Evolutionary conservation across 2,888 invertebrate genomes (phyloP), one percentile per base, ranked within the genome.

Genomic region (Entomobrya proxima): DNA sequence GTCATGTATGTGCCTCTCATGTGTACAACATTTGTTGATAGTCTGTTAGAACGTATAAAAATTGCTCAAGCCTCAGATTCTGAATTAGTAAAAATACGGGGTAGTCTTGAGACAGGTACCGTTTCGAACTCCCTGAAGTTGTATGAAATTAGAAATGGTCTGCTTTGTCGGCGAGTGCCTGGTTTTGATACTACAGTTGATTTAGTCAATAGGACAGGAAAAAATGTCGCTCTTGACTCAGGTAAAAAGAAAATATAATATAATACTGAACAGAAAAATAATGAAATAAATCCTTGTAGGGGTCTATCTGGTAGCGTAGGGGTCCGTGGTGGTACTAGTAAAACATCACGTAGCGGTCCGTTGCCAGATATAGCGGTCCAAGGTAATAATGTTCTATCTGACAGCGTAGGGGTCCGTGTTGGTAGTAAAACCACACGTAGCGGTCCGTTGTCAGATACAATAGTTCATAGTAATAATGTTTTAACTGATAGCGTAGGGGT

Each of bases 161-260:
- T 74, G 1, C 32, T 74, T 30, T 74, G 30, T 21, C 2, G 50
- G 18, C 74, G 50, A 74, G 50, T 74, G 32, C 27, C 50, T 32
- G 69, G 69, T 15, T 69, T 69, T 69, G 69, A 40, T 69, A 44
- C 44, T 69, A 69, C 69, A 69, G 69, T 40, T 44, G 40, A 44
- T 40, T 35, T 15, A 21, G 35, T 2, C 7, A 1, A 1, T 27
- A 7, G 2, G 2, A 2, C 7, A 15, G 15, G 44, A 15, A 11
- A 7, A 7, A 40, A 11, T n/a, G n/a, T n/a, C n/a, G n/a, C n/a
- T 15, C 44, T 11, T 11, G 15, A 40, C 44, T 7, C 9, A 40
- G 7, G 44, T 11, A 40, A 15, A 11, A 7, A 7, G 9, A 7
- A 40, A n/a, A n/a, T 11, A 40, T 7, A 15, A 11, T 11, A 40